Percentiles rank a stretch among this genome's conserved stretches.
Conservation (phyloP, 2,797 vertebrate genomes). For the Poecile montanus region DNA sequence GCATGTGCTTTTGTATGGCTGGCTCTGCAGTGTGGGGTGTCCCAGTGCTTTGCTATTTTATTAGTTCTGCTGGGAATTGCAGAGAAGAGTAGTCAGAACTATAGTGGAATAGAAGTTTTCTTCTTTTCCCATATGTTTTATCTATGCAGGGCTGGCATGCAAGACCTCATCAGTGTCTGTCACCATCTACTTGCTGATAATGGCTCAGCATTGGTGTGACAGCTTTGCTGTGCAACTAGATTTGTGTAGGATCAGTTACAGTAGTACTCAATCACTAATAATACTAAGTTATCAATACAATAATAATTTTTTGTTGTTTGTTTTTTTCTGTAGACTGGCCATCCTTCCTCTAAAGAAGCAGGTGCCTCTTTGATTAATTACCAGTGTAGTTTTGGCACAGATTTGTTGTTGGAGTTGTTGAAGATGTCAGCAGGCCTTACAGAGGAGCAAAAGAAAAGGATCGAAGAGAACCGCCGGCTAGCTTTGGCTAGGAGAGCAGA, state of each 20-base stretch:
- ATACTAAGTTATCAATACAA: neutral
- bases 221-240: neutral
- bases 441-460: slow-evolving; percentile 87
- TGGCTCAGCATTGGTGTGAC: neutral
- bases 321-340: neutral
- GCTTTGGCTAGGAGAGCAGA: slow-evolving; percentile 92
- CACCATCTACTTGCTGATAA: neutral
- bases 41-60: neutral
- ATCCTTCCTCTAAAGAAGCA: neutral
- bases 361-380: neutral
- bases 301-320: neutral
- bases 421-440: slow-evolving; percentile 89
- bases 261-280: neutral
- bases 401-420: neutral
- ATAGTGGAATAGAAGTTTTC: neutral
- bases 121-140: rapidly evolving
- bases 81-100: neutral
- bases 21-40: neutral
- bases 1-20: neutral
- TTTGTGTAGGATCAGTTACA: neutral
- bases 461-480: slow-evolving; percentile 90
- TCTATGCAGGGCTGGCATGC: neutral
- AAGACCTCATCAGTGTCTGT: neutral
- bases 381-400: neutral
- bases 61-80: neutral